Percentiles rank a stretch among this genome's conserved stretches.
These are phyloP conservation scores for Caprella mutica DNA, from an alignment of 2,888 invertebrate genomes.

Conservation along the genomic window DNA sequence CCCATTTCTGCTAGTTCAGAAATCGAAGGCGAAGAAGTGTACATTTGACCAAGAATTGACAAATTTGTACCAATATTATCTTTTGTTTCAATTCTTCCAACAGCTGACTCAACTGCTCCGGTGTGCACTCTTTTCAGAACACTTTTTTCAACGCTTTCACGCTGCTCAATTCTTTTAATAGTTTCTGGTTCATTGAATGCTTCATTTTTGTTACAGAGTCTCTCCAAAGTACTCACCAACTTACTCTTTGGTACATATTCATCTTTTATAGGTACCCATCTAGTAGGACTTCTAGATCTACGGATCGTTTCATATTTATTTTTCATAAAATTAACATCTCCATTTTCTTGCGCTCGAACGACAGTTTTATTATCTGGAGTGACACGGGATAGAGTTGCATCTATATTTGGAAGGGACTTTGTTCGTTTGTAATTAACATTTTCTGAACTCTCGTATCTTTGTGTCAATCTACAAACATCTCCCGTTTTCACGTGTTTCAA, in stretches of 20 bases:
- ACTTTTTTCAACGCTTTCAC: conserved; percentile 30
- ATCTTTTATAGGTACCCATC: conserved; percentile 27
- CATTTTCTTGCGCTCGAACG: conserved; percentile 27
- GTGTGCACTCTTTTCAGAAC: conserved; percentile 27
- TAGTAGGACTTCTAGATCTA: conserved; percentile 24
- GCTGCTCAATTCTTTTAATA: conserved; percentile 20
- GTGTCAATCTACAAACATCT: conserved; percentile 24
- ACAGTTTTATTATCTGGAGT: conserved; percentile 25
- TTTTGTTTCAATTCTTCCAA: conserved; percentile 19
- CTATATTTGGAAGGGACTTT: conserved; percentile 24
- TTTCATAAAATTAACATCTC: conserved; percentile 25
- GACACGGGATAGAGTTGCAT: conserved; percentile 20
- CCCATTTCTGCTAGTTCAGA: conserved; percentile 23
- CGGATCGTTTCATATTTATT: conserved; percentile 26
- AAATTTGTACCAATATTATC: conserved; percentile 14
- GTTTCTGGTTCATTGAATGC: conserved; percentile 26
- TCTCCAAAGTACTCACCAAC: conserved; percentile 21
- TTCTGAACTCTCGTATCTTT: conserved; percentile 26
- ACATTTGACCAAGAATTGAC: conserved; percentile 34
- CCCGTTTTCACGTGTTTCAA: conserved; percentile 31
- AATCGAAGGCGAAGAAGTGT: conserved; percentile 31
- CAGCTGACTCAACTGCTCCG: conserved; percentile 24
- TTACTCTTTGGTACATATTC: conserved; percentile 31
- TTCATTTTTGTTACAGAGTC: conserved; percentile 18
- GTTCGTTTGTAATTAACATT: conserved; percentile 16